A percentile compares a stretch with the other conserved stretches of the same genome.
phyloP scores from a whole-genome alignment of 1,140 invertebrate species.

The Heliothis subflexa region DNA sequence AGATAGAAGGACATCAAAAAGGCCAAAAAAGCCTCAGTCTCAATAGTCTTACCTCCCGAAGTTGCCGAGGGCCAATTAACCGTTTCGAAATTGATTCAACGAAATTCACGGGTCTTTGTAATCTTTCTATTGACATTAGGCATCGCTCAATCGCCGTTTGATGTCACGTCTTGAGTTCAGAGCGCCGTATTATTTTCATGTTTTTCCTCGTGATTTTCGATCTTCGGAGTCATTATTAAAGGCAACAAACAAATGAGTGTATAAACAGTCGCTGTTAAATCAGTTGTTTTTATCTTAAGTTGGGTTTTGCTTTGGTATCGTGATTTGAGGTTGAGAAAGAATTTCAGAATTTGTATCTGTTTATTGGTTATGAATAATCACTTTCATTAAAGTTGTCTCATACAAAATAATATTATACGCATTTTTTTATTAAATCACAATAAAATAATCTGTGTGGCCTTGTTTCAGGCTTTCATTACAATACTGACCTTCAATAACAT shows the following conservation, averaged over 20 bases:
- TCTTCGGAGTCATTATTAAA: constrained; percentile 30
- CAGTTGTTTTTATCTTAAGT: constrained; percentile 29
- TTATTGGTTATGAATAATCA: neutral
- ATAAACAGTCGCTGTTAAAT: constrained; percentile 31
- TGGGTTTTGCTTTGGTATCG: constrained; percentile 12
- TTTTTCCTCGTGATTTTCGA: constrained; percentile 41
- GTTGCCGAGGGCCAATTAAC: constrained; percentile 75
- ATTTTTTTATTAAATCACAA: neutral
- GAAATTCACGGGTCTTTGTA: constrained; percentile 69
- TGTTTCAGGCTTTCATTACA: too few relatives aligned
- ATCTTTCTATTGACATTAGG: constrained; percentile 74
- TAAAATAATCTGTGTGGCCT: neutral
- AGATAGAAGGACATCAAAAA: constrained; percentile 68
- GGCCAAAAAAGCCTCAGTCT: constrained; percentile 49
- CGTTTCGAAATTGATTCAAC: constrained; percentile 79
- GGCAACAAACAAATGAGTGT: constrained; percentile 38
- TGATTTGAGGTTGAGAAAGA: constrained; percentile 6
- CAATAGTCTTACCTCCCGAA: constrained; percentile 26
- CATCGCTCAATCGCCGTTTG: constrained; percentile 55
- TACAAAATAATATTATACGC: too few relatives aligned
- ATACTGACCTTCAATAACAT: neutral
- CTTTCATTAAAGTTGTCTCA: too few relatives aligned
- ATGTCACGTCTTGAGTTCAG: constrained; percentile 59
- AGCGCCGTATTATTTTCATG: constrained; percentile 49
- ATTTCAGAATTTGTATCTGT: neutral